Conservation (phyloP, 2,797 vertebrate genomes). For the Arrhamphus sclerolepis region DNA sequence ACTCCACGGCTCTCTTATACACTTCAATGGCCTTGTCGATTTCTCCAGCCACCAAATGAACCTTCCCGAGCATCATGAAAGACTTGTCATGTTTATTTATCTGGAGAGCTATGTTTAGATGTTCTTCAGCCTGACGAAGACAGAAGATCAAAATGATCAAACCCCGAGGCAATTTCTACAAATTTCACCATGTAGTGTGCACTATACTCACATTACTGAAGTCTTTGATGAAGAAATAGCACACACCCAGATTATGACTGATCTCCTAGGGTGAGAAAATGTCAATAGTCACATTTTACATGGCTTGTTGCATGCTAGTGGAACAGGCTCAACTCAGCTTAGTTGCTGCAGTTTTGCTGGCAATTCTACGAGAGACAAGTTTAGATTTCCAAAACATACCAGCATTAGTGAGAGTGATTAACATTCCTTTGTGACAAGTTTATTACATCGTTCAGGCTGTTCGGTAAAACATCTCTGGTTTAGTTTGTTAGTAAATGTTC, state of each 20-base stretch:
- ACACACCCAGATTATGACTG: constrained; percentile 93
- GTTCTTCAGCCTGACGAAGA: constrained; percentile 86
- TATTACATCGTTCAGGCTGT: constrained; percentile 10
- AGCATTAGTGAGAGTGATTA: constrained; percentile 13
- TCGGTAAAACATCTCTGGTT: background rate
- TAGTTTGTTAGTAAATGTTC: background rate
- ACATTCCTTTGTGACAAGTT: background rate
- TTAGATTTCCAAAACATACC: too few species aligned
- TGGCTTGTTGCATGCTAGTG: constrained; percentile 6
- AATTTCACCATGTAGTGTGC: background rate
- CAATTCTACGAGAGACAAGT: too few species aligned
- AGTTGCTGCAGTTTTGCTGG: too few species aligned
- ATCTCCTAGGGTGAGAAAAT: constrained; percentile 85
- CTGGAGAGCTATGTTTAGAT: constrained; percentile 88
- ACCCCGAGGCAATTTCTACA: background rate
- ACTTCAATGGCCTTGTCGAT: constrained; percentile 89
- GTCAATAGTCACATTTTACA: constrained; percentile 39
- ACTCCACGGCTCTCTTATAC: constrained; percentile 93
- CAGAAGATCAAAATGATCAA: constrained; percentile 29
- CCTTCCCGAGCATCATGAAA: constrained; percentile 92
- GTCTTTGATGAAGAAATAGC: constrained; percentile 93
- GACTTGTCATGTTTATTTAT: constrained; percentile 91
- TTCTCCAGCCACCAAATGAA: constrained; percentile 88
- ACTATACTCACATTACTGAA: constrained; percentile 86
- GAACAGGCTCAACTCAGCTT: constrained; percentile 2